Conservation (phyloP, 37 sponge, comb jelly and placozoan genomes). For the Chondrosia reniformis region DNA sequence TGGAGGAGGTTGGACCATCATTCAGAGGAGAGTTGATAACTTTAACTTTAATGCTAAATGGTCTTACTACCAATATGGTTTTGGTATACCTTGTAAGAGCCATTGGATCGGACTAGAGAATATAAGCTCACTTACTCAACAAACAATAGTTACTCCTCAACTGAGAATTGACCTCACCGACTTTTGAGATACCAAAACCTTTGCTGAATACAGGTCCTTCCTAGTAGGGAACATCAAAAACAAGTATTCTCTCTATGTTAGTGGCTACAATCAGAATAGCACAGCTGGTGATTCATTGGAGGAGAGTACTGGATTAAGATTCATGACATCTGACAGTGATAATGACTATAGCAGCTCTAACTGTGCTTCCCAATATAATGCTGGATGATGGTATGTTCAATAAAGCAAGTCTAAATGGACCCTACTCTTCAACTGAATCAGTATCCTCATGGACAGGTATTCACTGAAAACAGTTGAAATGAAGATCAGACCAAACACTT, state of each 20-base stretch:
- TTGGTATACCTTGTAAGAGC: background rate
- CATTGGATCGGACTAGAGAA: conserved; percentile 1
- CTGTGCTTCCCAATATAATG: conserved; percentile 8
- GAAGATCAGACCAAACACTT: conserved; percentile 3
- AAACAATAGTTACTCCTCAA: background rate
- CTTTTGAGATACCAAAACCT: too few relatives aligned
- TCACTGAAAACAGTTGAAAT: background rate
- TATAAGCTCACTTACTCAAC: background rate
- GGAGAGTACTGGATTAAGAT: background rate
- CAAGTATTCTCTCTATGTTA: background rate
- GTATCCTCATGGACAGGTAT: background rate
- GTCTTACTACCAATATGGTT: background rate
- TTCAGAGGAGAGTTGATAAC: background rate
- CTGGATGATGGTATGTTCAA: conserved; percentile 16
- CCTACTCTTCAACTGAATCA: background rate
- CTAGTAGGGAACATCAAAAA: background rate
- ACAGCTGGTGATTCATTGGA: conserved; percentile 4
- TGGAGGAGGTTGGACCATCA: background rate
- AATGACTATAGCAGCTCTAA: background rate
- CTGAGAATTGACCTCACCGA: conserved; percentile 15
- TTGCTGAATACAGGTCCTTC: conserved; percentile 1
- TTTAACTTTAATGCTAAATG: background rate
- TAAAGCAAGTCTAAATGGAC: background rate
- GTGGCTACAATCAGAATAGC: background rate
- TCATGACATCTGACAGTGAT: conserved; percentile 9